These are phyloP conservation scores for Panorpa germanica DNA, from an alignment of 2,888 invertebrate species.

Conservation along the genomic window DNA sequence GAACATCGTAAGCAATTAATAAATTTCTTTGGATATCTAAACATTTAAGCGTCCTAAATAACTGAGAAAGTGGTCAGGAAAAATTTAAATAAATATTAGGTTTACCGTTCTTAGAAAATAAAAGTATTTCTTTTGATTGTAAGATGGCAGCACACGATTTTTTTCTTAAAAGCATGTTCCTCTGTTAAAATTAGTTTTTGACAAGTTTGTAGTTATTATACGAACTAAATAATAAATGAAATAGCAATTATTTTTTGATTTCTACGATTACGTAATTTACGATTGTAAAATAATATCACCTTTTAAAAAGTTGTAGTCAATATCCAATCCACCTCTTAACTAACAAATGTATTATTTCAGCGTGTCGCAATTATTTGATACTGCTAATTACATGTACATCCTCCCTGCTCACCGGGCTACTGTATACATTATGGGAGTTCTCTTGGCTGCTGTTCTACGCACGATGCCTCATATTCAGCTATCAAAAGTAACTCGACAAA, in stretches of 20 bases:
- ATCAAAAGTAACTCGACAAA: constrained; percentile 12
- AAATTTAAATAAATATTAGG: constrained; percentile 1
- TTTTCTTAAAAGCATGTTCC: too few species aligned
- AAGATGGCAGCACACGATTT: too few species aligned
- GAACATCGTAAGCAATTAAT: constrained; percentile 38
- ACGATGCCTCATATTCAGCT: constrained; percentile 25
- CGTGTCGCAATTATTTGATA: constrained; percentile 41
- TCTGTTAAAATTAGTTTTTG: too few species aligned
- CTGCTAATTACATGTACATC: constrained; percentile 48
- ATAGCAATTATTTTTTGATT: constrained; percentile 10
- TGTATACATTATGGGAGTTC: constrained; percentile 47
- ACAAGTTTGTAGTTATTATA: too few species aligned
- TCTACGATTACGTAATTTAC: too few species aligned
- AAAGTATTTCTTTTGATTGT: not conserved
- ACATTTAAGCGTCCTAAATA: not conserved
- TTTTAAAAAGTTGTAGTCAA: too few species aligned
- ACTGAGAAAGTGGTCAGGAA: not conserved
- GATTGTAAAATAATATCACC: too few species aligned
- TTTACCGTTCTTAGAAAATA: constrained; percentile 4
- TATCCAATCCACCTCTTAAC: too few species aligned
- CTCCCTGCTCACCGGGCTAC: constrained; percentile 43
- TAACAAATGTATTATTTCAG: constrained; percentile 23
- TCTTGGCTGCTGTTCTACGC: constrained; percentile 36
- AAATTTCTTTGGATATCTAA: constrained; percentile 3
- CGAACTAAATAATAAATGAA: too few species aligned